Evolutionary conservation across 1,140 invertebrate genomes (phyloP).

Genomic region (Microplitis mediator): DNA sequence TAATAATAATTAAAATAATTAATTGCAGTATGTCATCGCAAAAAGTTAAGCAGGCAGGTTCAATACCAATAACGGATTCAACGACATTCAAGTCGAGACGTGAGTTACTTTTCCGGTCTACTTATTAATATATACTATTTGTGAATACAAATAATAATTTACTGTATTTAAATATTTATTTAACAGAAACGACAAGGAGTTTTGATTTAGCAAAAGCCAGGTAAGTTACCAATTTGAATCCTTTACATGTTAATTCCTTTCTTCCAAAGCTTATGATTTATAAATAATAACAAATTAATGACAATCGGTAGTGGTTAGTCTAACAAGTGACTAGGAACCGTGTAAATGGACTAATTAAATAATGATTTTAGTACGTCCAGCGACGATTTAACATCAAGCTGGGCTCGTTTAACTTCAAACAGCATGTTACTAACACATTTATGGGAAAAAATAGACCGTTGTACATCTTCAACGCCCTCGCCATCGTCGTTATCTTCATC

Average conservation of each 20-base stretch:
- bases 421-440: conserved; percentile 50
- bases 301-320: background rate
- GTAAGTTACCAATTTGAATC: conserved; percentile 37
- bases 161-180: background rate
- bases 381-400: conserved; percentile 48
- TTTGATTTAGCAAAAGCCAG: conserved; percentile 45
- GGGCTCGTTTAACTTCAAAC: conserved; percentile 52
- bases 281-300: background rate
- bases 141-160: background rate
- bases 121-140: background rate
- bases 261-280: background rate
- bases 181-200: conserved; percentile 39
- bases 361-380: conserved; percentile 51
- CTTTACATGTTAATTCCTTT: background rate
- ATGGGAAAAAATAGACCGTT: conserved; percentile 33
- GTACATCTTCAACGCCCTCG: conserved; percentile 16
- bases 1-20: no score
- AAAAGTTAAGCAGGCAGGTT: conserved; percentile 11
- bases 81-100: conserved; percentile 30
- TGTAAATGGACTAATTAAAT: no score
- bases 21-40: conserved; percentile 4
- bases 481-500: conserved; percentile 10
- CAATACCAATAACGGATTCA: conserved; percentile 13
- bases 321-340: no score
- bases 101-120: conserved; percentile 30